phyloP scores from a whole-genome alignment of 37 sponge, comb jelly and placozoan genomes.

The Aphrocallistes beatrix region DNA sequence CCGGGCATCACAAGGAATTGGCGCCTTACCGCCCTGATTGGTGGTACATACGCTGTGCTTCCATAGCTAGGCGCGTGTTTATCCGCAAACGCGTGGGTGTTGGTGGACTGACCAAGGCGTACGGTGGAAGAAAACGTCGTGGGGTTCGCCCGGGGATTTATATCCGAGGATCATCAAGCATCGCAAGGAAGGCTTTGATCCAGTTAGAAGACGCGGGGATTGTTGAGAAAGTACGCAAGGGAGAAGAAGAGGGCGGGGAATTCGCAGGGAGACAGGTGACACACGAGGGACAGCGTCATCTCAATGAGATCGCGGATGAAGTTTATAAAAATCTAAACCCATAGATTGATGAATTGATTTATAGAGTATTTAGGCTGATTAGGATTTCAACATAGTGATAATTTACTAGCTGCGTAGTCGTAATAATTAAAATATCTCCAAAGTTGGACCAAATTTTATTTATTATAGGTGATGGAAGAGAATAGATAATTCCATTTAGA shows the following conservation, averaged over 20 bases:
- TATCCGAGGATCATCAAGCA: background rate
- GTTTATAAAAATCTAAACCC: background rate
- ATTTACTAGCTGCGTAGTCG: too few species aligned
- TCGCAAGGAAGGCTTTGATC: background rate
- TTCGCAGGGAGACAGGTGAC: background rate
- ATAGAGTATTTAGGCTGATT: background rate
- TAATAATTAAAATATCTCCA: too few species aligned
- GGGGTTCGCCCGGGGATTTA: background rate
- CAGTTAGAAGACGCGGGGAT: background rate
- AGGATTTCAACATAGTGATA: too few species aligned
- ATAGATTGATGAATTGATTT: background rate
- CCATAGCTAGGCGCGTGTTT: background rate
- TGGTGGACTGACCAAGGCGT: background rate
- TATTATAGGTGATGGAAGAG: too few species aligned
- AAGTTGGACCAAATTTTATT: too few species aligned
- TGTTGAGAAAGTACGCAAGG: slow-evolving; percentile 12
- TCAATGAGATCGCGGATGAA: background rate
- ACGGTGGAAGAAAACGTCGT: background rate
- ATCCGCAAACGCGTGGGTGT: slow-evolving; percentile 13
- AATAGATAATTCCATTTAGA: too few species aligned
- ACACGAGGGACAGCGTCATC: background rate
- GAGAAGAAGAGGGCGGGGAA: background rate
- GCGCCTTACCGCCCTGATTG: background rate
- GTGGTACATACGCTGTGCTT: background rate
- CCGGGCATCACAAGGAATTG: background rate